Evolutionary conservation across 1,140 invertebrate species (phyloP), one percentile per base, ranked within the genome.

Genomic region (Bradysia coprophila): DNA sequence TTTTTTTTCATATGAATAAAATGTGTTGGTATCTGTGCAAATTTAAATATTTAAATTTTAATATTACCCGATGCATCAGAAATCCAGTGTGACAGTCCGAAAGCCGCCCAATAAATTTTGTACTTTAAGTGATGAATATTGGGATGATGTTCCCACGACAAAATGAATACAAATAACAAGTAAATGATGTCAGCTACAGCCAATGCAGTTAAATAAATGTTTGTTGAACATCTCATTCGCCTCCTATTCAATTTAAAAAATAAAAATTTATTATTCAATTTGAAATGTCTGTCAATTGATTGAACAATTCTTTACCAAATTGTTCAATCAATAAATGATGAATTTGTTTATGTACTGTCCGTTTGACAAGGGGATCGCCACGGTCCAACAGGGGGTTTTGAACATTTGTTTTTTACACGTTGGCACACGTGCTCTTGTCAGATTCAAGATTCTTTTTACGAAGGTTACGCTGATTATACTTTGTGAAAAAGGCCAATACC

Each of bases 211-310:
- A 84, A 62, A 57, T 84, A 84, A 47, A 71, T 66, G 59, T 83
- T 82, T 32, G 81, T 84, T 21, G 79, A 81, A 43, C 72, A 75
- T 42, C 76, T 62, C 81, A 85, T 84, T 23, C 73, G 68, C 48
- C 76, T 67, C 39, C 65, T 67, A 51, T 48, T 57, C 52, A 46
- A 49, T 45, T 46, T 11, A 45, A 44, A 28, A 16, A 16, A 36
- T 20, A 45, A 38, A 43, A 45, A 8, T 8, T 28, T 28, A 8
- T 28, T 28, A 13, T n/a, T n/a, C n/a, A n/a, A n/a, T n/a, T n/a
- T n/a, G n/a, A n/a, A n/a, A n/a, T n/a, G 24, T 28, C 6, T 28
- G 24, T 28, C 13, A 28, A 28, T 28, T 8, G 6, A 8, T 28
- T 28, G 24, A n/a, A n/a, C n/a, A n/a, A n/a, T n/a, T n/a, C n/a